Conservation (phyloP, 2,113 vertebrate species). For the Coptodon rendalli region DNA sequence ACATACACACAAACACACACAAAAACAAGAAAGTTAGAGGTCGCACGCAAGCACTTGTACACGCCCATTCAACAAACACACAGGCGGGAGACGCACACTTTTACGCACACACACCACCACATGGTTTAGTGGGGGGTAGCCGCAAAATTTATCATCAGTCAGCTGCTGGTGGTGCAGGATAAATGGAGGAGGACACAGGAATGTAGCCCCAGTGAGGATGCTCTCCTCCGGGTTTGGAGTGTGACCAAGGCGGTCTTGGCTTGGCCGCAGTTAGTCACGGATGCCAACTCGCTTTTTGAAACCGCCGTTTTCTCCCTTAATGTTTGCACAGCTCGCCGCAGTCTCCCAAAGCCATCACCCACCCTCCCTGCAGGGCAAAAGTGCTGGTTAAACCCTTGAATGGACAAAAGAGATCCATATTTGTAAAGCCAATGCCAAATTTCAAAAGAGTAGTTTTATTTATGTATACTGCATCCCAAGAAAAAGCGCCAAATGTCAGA, state of each 20-base stretch:
- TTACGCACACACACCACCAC: neutral
- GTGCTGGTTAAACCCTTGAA: neutral
- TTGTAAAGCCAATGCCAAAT: neutral
- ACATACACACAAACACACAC: neutral
- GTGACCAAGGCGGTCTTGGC: conserved; percentile 41
- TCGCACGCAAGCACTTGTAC: neutral
- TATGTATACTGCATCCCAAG: neutral
- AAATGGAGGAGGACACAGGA: conserved; percentile 42
- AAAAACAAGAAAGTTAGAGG: conserved; percentile 15
- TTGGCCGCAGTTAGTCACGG: conserved; percentile 38
- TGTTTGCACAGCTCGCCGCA: conserved; percentile 50
- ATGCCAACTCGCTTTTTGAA: conserved; percentile 50
- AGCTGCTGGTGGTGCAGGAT: conserved; percentile 32
- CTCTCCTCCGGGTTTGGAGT: conserved; percentile 53
- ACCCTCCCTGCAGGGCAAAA: conserved; percentile 1
- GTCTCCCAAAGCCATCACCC: conserved; percentile 4
- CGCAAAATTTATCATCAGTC: conserved; percentile 47
- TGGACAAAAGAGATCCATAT: neutral
- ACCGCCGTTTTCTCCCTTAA: conserved; percentile 3
- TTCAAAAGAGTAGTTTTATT: neutral
- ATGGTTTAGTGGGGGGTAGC: conserved; percentile 30
- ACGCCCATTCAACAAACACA: neutral
- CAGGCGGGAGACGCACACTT: neutral
- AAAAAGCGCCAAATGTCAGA: neutral
- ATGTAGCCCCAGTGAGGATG: conserved; percentile 32